Base-by-base conservation (phyloP, 2,797 vertebrate species). In the Iguana delicatissima region DNA sequence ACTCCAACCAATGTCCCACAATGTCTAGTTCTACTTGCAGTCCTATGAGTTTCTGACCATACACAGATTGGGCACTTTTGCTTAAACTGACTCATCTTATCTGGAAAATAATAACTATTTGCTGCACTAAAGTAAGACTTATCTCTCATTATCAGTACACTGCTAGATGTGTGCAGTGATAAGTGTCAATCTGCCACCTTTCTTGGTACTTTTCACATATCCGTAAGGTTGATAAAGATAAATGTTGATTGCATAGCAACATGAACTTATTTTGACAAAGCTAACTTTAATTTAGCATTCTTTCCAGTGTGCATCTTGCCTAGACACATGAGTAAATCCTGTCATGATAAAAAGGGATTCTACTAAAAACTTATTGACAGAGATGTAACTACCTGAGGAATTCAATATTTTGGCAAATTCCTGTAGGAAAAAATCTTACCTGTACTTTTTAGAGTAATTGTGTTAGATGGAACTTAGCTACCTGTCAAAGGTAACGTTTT, bases 161-260 rank as follows among this genome's bases (percentile, higher is more conserved):
- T 52, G 35, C 57, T 84, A 84, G 72, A 91, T 91, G 20, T 87
- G 84, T 87, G 80, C 85, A 91, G 55, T 79, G 85, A 84, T 91
- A 84, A 87, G 85, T 87, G 80, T 87, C 89, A 87, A 84, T 91
- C 80, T 91, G 62, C 85, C 89, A 91, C 89, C 83, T 90, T 87
- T 67, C 59, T 69, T 91, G 72, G 46, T 76, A 87, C n/a, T 87
- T 87, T 91, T 91, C 80, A 91, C 72, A 46, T 91, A 87, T 91
- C 80, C 57, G 80, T 87, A 38, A 73, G 84, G 85, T 55, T 84
- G 84, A 57, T 87, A 69, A 84, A 83, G 46, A 87, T 64, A 76
- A 12, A 76, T 50, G 35, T 80, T 77, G 85, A 87, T 80, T 91
- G 29, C 46, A 67, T 38, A 79, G 77, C 46, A 46, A 57, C 72